Evolutionary conservation across 1,140 invertebrate genomes (phyloP), one percentile per base, ranked within the genome.

Genomic region (Ceratosolen fusciceps): DNA sequence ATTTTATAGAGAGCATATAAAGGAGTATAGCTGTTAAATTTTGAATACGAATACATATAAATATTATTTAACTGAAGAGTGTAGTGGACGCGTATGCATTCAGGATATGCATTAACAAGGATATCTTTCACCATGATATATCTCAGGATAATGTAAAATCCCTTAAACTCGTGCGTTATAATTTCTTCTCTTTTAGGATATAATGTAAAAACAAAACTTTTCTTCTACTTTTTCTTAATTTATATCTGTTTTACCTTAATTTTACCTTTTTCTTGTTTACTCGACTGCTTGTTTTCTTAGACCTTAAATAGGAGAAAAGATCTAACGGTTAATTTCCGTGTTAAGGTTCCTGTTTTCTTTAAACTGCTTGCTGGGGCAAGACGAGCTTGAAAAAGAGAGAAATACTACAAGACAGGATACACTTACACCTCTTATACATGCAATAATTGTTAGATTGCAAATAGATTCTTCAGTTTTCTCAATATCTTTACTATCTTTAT

Each of bases 291-390:
- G 37, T 9, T 24, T 67, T 43, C 8, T n/a, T 67, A 70, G 83
- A 83, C 84, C 85, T 84, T 87, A 88, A 89, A 88, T 87, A 87
- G 88, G 87, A 89, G 87, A 87, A 88, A 88, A 88, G 89, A 89
- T 88, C 88, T 90, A 90, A 90, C 89, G 89, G 89, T 90, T 89
- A 87, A 89, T 90, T 90, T 90, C 88, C 88, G 88, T 85, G 84
- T 88, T 87, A 88, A 87, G 81, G 83, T 83, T 82, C 84, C 85
- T 85, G 83, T 89, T 90, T 89, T 90, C 88, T 87, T 83, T 82
- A 80, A 85, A 87, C 47, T 49, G 10, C 49, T n/a, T 49, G 74
- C 26, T 7, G 60, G 52, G 60, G 10, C 60, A 14, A 4, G 62
- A 68, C n/a, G 49, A 16, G 60, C 24, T 54, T 60, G 0, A 0